Percentiles rank a stretch among this genome's conserved stretches.
phyloP scores from a whole-genome alignment of 2,797 vertebrate species.

The Macroramphosus scolopax region DNA sequence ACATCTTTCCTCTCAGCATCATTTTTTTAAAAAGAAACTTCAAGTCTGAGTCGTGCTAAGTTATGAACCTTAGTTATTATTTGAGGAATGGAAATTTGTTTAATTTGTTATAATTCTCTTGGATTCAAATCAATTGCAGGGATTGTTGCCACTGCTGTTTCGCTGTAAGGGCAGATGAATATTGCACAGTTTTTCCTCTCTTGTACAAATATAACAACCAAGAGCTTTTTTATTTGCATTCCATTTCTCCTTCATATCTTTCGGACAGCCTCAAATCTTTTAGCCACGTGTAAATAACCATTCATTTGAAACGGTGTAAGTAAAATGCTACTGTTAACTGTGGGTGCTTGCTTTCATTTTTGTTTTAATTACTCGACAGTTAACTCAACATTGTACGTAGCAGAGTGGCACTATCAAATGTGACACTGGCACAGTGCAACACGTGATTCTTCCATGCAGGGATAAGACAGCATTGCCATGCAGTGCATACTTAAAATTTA shows the following conservation, averaged over 20 bases:
- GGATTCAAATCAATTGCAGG: conserved; percentile 85
- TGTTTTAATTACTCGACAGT: conserved; percentile 68
- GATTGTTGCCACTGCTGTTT: conserved; percentile 87
- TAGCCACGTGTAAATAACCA: conserved; percentile 77
- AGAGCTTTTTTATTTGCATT: conserved; percentile 60
- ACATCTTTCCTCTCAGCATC: conserved; percentile 51
- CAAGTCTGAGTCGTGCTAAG: conserved; percentile 53
- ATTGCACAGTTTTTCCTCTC: conserved; percentile 84
- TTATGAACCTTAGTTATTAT: conserved; percentile 58
- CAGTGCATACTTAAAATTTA: conserved; percentile 71
- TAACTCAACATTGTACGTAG: conserved; percentile 69
- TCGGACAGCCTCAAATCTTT: conserved; percentile 66
- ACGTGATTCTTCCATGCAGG: conserved; percentile 70
- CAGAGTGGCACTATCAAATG: conserved; percentile 64
- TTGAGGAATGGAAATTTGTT: conserved; percentile 64
- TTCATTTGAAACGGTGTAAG: conserved; percentile 75
- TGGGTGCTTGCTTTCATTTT: conserved; percentile 72
- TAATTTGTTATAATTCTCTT: conserved; percentile 70
- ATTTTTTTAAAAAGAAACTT: conserved; percentile 32
- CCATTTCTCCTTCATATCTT: conserved; percentile 67
- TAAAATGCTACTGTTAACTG: conserved; percentile 78
- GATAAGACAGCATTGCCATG: conserved; percentile 71
- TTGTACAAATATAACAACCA: conserved; percentile 66
- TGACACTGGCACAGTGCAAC: conserved; percentile 67
- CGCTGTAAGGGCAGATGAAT: conserved; percentile 84